Percentiles rank a stretch among this genome's conserved stretches.
These are phyloP conservation scores for Sesia bembeciformis DNA, from an alignment of 2,888 invertebrate genomes.

Conservation along the genomic window DNA sequence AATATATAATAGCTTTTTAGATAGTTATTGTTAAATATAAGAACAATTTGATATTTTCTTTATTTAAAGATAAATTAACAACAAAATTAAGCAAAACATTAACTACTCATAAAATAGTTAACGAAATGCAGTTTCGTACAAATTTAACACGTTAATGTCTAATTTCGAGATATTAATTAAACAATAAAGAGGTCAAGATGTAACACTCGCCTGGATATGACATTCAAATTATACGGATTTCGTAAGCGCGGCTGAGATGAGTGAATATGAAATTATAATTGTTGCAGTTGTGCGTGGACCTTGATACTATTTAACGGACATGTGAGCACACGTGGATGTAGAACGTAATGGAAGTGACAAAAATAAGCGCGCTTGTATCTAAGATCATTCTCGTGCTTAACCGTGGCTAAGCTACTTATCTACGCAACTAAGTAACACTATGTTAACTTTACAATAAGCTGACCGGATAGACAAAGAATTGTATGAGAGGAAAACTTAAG, in stretches of 20 bases:
- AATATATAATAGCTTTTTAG: no score
- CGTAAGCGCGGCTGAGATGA: constrained; percentile 35
- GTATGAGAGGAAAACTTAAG: no score
- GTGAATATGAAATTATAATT: constrained; percentile 27
- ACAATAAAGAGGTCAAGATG: constrained; percentile 8
- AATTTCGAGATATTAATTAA: constrained; percentile 1
- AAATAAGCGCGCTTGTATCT: no score
- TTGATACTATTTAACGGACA: constrained; percentile 46
- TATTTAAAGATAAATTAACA: neutral
- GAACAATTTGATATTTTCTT: no score
- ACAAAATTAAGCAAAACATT: neutral
- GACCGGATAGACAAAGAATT: no score
- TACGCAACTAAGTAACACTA: no score
- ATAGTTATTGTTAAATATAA: no score
- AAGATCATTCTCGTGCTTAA: no score
- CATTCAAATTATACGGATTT: constrained; percentile 8
- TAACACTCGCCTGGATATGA: constrained; percentile 13
- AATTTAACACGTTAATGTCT: neutral
- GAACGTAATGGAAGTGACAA: constrained; percentile 8
- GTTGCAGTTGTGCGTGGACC: constrained; percentile 26
- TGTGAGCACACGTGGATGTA: constrained; percentile 11
- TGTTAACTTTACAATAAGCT: no score
- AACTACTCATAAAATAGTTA: neutral
- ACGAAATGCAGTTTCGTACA: neutral
- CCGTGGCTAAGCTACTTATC: no score